phyloP scores from a whole-genome alignment of 2,797 vertebrate genomes.

The Meriones psammophilus region DNA sequence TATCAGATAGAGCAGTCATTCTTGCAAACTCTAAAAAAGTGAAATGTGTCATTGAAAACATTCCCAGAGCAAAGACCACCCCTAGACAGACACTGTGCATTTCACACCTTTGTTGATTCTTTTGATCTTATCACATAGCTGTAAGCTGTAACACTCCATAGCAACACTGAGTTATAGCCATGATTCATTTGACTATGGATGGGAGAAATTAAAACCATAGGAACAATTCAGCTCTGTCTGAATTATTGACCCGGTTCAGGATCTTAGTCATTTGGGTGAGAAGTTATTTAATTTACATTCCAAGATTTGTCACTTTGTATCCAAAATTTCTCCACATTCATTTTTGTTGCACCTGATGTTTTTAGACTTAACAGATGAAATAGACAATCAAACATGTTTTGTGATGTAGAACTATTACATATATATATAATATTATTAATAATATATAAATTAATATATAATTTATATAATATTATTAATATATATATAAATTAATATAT shows the following conservation, averaged over 20 bases:
- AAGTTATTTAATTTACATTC: neutral
- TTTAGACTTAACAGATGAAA: neutral
- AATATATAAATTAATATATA: no score
- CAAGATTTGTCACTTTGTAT: no score
- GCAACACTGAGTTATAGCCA: neutral
- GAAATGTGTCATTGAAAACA: neutral
- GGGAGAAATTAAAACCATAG: neutral
- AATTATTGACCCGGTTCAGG: neutral
- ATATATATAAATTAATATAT: no score
- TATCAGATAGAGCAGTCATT: neutral
- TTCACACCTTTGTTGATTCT: neutral
- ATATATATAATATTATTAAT: no score
- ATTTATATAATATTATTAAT: no score
- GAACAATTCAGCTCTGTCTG: neutral
- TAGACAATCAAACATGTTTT: neutral
- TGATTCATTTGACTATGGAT: neutral
- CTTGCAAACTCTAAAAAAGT: neutral
- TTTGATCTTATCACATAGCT: neutral
- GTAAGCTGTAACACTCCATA: neutral
- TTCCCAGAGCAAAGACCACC: neutral
- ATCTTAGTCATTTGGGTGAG: neutral
- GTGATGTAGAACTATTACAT: neutral
- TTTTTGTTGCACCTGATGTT: neutral
- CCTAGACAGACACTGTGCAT: no score
- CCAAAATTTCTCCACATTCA: neutral